Conservation (phyloP, 2,113 vertebrate species). For the Bos javanicus region DNA sequence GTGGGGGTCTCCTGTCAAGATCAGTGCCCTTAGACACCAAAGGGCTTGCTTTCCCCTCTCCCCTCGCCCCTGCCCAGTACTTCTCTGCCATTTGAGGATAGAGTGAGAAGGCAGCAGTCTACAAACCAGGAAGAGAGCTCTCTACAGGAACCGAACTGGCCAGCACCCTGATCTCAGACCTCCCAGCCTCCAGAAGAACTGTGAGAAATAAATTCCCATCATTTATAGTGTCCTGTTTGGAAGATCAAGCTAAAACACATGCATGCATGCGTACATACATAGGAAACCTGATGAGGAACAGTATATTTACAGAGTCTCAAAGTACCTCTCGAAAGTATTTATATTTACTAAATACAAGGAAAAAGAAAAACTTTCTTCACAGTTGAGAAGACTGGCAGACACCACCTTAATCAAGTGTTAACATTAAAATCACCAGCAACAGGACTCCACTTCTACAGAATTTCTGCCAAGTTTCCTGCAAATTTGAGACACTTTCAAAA, state of each 20-base stretch:
- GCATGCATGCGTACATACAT: fast-evolving
- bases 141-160: neutral
- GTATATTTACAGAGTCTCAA: neutral
- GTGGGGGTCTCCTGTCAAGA: neutral
- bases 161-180: neutral
- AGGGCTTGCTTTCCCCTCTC: neutral
- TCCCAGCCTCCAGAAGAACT: neutral
- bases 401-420: neutral
- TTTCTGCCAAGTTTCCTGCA: neutral
- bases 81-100: neutral
- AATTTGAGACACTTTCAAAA: neutral
- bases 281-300: neutral
- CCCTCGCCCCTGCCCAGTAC: neutral
- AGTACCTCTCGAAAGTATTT: neutral
- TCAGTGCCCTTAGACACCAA: neutral
- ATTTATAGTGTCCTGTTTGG: neutral
- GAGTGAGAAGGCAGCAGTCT: neutral
- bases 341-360: neutral
- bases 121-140: neutral
- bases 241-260: neutral
- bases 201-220: neutral
- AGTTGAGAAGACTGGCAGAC: neutral
- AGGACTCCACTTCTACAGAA: neutral
- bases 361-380: neutral
- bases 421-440: neutral